These are phyloP conservation scores for Coregonus ussuriensis DNA, from an alignment of 2,797 vertebrate species.

Conservation along the genomic window DNA sequence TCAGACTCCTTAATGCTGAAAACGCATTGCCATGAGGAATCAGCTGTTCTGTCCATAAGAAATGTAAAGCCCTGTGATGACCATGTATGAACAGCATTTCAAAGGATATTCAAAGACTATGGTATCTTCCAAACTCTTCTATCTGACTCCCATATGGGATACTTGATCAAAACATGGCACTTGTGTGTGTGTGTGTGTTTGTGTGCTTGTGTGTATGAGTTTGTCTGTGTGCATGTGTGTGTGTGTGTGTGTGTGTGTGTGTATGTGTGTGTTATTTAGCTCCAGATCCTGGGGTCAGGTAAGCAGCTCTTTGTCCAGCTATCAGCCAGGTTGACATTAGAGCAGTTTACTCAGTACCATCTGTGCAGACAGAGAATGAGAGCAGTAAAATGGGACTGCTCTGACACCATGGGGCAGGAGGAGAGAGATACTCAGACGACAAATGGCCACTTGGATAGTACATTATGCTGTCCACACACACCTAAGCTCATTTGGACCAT, in stretches of 20 bases:
- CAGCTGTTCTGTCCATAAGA: not conserved
- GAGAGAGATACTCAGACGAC: conserved; percentile 60
- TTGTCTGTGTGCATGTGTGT: conserved; percentile 15
- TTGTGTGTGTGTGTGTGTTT: not conserved
- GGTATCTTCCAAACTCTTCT: not conserved
- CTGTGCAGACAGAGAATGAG: conserved; percentile 74
- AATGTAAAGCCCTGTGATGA: not conserved
- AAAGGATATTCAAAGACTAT: not conserved
- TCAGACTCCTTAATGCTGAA: not conserved
- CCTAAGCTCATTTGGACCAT: conserved; percentile 29
- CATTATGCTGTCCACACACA: conserved; percentile 49
- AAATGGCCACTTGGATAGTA: conserved; percentile 64
- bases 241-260: conserved; percentile 8
- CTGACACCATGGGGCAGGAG: conserved; percentile 63
- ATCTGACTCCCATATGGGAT: not conserved
- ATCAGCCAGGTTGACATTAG: conserved; percentile 77
- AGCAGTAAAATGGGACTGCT: conserved; percentile 67
- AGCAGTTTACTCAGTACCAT: conserved; percentile 70
- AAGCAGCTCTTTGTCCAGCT: conserved; percentile 74
- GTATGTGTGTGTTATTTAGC: conserved; percentile 19
- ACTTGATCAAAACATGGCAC: too few relatives aligned
- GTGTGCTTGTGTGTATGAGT: conserved; percentile 13
- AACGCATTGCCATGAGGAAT: not conserved
- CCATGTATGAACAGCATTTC: not conserved
- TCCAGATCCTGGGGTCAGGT: conserved; percentile 68